Percentiles rank a stretch among this genome's conserved stretches.
Conservation (phyloP, 2,113 vertebrate species). For the Lates calcarifer region DNA sequence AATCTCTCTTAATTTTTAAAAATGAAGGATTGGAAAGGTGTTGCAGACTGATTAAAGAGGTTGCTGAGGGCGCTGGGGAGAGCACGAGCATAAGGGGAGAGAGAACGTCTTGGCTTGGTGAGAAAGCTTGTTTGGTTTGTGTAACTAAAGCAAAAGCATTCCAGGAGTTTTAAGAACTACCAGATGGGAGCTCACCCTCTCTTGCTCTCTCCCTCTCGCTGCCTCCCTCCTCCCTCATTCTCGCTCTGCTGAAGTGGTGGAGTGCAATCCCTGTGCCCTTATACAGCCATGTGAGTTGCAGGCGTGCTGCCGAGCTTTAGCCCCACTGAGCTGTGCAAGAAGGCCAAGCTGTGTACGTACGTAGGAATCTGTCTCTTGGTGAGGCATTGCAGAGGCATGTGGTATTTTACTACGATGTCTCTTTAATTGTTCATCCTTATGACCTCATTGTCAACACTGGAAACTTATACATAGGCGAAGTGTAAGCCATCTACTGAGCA, state of each 20-base stretch:
- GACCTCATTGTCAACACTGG: conserved; percentile 22
- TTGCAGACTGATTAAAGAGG: conserved; percentile 35
- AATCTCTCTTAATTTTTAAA: conserved; percentile 9
- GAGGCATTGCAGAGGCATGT: conserved; percentile 53
- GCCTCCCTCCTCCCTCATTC: conserved; percentile 55
- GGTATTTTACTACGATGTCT: conserved; percentile 56
- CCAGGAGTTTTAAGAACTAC: conserved; percentile 89
- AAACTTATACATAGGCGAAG: conserved; percentile 10
- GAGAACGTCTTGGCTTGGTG: conserved; percentile 76
- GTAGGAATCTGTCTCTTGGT: conserved; percentile 20
- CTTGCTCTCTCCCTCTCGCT: conserved; percentile 39
- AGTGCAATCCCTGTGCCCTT: conserved; percentile 82
- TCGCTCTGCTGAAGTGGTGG: conserved; percentile 50
- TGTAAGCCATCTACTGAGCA: background rate
- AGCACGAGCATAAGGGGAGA: conserved; percentile 49
- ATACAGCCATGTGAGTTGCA: conserved; percentile 86
- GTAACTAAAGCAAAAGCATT: conserved; percentile 91
- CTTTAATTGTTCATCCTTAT: conserved; percentile 20
- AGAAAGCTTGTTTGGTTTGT: conserved; percentile 87
- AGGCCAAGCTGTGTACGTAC: conserved; percentile 31
- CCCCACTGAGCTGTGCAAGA: conserved; percentile 47
- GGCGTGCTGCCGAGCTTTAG: conserved; percentile 66
- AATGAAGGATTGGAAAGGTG: conserved; percentile 32
- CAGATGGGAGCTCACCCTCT: conserved; percentile 84
- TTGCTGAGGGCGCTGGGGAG: conserved; percentile 51